Evolutionary conservation across 2,888 invertebrate species (phyloP).

Genomic region (Eilema sororculum): DNA sequence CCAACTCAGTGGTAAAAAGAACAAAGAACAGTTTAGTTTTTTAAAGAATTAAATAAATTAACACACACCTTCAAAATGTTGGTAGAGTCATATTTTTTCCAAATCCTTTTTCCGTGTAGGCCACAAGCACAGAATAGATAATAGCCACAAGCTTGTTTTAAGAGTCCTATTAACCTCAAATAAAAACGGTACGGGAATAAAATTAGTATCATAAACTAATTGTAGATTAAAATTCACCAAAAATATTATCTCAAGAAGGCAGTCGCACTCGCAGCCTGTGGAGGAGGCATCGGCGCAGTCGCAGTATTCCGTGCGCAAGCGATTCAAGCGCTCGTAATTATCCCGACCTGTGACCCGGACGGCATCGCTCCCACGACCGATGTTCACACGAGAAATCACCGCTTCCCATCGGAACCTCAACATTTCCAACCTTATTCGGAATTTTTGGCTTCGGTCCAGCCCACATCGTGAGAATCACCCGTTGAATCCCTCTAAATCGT

Average conservation of each 20-base stretch:
- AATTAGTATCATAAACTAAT: not conserved
- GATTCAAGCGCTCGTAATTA: slow-evolving; percentile 71
- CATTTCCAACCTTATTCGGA: slow-evolving; percentile 46
- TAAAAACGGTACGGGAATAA: not conserved
- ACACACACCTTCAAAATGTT: not conserved
- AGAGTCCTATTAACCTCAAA: not conserved
- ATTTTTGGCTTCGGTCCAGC: slow-evolving; percentile 33
- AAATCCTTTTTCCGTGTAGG: not conserved
- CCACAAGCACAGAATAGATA: too few relatives aligned
- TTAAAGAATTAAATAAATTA: too few relatives aligned
- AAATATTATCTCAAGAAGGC: not conserved
- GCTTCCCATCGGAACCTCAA: slow-evolving; percentile 78
- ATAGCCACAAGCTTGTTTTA: too few relatives aligned
- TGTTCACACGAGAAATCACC: slow-evolving; percentile 81
- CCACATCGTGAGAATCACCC: slow-evolving; percentile 32
- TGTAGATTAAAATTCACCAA: not conserved
- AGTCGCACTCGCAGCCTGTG: slow-evolving; percentile 42
- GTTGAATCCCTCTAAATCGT: slow-evolving; percentile 10
- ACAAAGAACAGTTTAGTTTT: too few relatives aligned
- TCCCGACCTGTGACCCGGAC: slow-evolving; percentile 79
- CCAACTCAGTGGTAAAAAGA: too few relatives aligned
- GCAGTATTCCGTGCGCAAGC: slow-evolving; percentile 50
- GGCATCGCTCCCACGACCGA: slow-evolving; percentile 72
- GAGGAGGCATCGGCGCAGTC: slow-evolving; percentile 61
- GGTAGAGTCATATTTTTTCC: not conserved